phyloP scores from a whole-genome alignment of 2,888 invertebrate genomes.

The Volucella zonaria region DNA sequence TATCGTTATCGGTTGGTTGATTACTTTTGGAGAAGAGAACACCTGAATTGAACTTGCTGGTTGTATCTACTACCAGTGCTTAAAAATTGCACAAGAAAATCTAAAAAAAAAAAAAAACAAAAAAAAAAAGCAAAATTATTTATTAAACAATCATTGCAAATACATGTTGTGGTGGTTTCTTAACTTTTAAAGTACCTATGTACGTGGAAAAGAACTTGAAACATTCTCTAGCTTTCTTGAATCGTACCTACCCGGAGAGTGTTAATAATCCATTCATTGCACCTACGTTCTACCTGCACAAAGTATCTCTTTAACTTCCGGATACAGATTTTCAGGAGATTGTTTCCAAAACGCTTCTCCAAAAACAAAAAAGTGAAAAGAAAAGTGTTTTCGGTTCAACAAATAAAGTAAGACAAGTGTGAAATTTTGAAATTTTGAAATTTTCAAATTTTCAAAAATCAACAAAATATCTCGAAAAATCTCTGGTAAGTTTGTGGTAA shows the following conservation, averaged over 20 bases:
- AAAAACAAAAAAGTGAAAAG: conserved; percentile 2
- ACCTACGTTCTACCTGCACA: conserved; percentile 51
- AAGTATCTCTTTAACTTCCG: conserved; percentile 55
- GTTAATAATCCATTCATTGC: conserved; percentile 53
- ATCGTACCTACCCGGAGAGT: conserved; percentile 8
- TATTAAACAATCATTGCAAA: too few relatives aligned
- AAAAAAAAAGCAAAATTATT: too few relatives aligned
- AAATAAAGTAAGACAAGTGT: neutral
- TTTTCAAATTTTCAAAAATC: too few relatives aligned
- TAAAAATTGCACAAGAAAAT: too few relatives aligned
- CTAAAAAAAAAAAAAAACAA: too few relatives aligned
- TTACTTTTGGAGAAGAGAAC: conserved; percentile 6
- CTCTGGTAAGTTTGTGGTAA: conserved; percentile 38
- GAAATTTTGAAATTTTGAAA: too few relatives aligned
- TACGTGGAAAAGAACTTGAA: too few relatives aligned
- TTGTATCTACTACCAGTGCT: neutral
- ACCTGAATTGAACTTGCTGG: neutral
- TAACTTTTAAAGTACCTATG: too few relatives aligned
- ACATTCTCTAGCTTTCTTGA: too few relatives aligned
- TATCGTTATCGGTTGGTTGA: too few relatives aligned
- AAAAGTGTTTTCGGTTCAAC: conserved; percentile 1
- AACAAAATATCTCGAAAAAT: too few relatives aligned
- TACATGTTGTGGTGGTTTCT: too few relatives aligned
- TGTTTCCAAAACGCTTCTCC: conserved; percentile 26
- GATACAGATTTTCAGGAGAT: conserved; percentile 42